Conservation (phyloP, 2,113 vertebrate species). For the Stegostoma tigrinum region DNA sequence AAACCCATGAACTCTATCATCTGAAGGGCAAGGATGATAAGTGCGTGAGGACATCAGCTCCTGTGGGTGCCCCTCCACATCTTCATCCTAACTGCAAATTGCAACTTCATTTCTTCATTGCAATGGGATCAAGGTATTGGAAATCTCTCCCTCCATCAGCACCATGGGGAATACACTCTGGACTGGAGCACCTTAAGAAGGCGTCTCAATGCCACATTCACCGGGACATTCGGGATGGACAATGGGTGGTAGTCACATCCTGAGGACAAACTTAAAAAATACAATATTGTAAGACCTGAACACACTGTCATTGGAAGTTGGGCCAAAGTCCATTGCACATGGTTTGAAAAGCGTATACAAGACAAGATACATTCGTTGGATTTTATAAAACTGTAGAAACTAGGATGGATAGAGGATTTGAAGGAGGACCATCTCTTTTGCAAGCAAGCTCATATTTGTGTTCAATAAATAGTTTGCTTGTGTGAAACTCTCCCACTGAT, state of each 20-base stretch:
- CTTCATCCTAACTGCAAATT: background rate
- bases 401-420: background rate
- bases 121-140: too few relatives aligned
- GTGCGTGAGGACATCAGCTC: background rate
- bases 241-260: background rate
- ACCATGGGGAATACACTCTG: background rate
- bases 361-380: background rate
- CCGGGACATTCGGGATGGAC: background rate
- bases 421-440: background rate
- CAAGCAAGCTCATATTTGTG: background rate
- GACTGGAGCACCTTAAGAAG: background rate
- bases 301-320: too few relatives aligned
- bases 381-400: background rate
- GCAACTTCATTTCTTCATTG: background rate
- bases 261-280: background rate
- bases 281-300: background rate
- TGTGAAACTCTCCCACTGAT: conserved; percentile 6
- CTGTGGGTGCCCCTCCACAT: background rate
- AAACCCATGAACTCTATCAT: too few relatives aligned
- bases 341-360: background rate
- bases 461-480: conserved; percentile 17
- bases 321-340: background rate
- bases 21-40: background rate
- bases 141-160: background rate
- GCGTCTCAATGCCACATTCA: background rate